Evolutionary conservation across 2,113 vertebrate genomes (phyloP), one percentile per base, ranked within the genome.

Genomic region (Gymnogyps californianus): DNA sequence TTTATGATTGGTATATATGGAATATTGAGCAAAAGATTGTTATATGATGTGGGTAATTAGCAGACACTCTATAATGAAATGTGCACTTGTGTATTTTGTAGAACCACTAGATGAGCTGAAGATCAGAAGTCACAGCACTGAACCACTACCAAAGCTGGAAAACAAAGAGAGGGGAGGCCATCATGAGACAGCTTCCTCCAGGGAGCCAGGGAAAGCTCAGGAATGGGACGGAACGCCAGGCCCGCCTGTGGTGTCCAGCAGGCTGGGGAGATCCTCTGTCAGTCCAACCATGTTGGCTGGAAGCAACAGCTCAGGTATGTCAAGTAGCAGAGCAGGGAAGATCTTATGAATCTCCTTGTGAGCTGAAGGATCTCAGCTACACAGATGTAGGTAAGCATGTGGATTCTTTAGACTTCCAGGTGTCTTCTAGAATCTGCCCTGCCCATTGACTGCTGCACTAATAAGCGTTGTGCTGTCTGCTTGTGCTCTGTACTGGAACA

Each of bases 151-250:
- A 97, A 98, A 99, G 96, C 93, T 98, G 93, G 98, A 99, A 97
- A 98, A 98, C 94, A 99, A 98, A 96, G 99, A 99, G 51, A 97
- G 98, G 97, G 97, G 95, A 97, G 97, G 95, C 46, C 99, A 98
- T 80, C 98, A 98, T 0, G 98, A 98, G 96, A 78, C 98, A 62
- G 95, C 98, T 92, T 98, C 98, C 77, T 97, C 97, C 47, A 98
- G 98, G 93, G 99, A 99, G 96, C 97, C 98, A 86, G 96, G 98
- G 83, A 99, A 99, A 99, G 98, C 99, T 98, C 99, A 99, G 95
- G 99, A 99, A 98, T 99, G 98, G 99, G 99, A 99, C 29, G 98
- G 98, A 95, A 98, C 97, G 3, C 98, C 99, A 5, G 99, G 98
- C 79, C 98, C 98, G 1, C 98, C 98, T 5, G 98, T 98, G 97